A percentile compares a stretch with the other conserved stretches of the same genome.
These are phyloP conservation scores for Epirrhoe tristata DNA, from an alignment of 2,888 invertebrate species.

Conservation along the genomic window DNA sequence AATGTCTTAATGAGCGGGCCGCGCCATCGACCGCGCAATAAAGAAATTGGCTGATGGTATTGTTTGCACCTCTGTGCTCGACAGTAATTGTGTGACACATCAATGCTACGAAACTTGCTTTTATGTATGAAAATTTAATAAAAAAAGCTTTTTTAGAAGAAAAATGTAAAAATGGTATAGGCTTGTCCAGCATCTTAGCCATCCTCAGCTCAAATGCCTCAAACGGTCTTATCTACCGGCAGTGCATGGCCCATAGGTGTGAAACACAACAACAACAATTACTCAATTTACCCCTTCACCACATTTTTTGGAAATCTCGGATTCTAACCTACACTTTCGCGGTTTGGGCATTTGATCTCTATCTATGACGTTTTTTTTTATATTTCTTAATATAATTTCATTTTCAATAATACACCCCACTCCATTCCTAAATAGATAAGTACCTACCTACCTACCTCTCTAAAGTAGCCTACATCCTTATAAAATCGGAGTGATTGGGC, in stretches of 20 bases:
- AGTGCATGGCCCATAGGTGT: too few species aligned
- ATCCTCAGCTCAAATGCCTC: too few species aligned
- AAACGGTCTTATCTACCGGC: too few species aligned
- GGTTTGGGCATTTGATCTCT: too few species aligned
- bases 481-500: constrained; percentile 15
- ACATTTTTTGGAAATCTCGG: too few species aligned
- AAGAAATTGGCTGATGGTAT: constrained; percentile 31
- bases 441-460: not conserved
- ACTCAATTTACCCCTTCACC: too few species aligned
- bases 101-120: constrained; percentile 3
- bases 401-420: not conserved
- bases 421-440: not conserved
- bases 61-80: constrained; percentile 26
- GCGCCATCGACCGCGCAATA: constrained; percentile 20
- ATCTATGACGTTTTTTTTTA: not conserved
- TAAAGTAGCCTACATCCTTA: constrained; percentile 16
- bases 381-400: not conserved
- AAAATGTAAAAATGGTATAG: too few species aligned
- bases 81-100: constrained; percentile 25
- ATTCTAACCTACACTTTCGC: too few species aligned
- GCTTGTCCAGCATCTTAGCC: too few species aligned
- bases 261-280: too few species aligned
- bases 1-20: constrained; percentile 29
- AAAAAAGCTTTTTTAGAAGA: too few species aligned
- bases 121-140: too few species aligned